A percentile compares a stretch with the other conserved stretches of the same genome.
phyloP scores from a whole-genome alignment of 2,113 vertebrate genomes.

The Typhlomys cinereus region DNA sequence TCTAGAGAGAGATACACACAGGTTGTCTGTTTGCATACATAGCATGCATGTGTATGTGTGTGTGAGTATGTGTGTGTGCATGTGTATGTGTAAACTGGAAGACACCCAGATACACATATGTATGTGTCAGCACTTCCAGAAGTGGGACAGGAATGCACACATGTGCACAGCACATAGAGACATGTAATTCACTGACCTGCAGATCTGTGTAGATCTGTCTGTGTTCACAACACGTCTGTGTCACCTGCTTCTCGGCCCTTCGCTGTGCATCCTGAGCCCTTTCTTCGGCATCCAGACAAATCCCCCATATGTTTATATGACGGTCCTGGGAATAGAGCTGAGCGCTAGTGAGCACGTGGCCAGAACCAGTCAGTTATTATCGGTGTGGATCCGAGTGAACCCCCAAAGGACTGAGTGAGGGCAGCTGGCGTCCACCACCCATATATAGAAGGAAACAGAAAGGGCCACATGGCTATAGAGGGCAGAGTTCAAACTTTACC shows the following conservation, averaged over 20 bases:
- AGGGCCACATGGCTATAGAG: neutral
- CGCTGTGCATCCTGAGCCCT: neutral
- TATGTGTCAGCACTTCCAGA: neutral
- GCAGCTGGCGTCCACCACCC: neutral
- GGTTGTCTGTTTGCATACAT: too few species aligned
- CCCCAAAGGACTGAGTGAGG: neutral
- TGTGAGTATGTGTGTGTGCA: neutral
- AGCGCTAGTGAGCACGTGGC: neutral
- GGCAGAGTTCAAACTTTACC: neutral
- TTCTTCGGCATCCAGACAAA: neutral
- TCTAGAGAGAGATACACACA: too few species aligned
- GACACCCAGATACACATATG: neutral
- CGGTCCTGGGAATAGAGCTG: neutral
- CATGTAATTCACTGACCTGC: accelerated
- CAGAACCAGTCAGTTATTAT: neutral
- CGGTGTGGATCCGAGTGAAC: neutral
- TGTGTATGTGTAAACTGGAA: neutral
- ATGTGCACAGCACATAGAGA: neutral
- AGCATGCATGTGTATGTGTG: neutral
- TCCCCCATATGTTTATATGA: neutral
- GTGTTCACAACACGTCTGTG: accelerated
- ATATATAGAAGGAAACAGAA: neutral
- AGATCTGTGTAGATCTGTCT: neutral
- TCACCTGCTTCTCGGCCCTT: neutral
- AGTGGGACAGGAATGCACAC: too few species aligned